Conservation (phyloP, 1,140 invertebrate genomes). For the Anoplophora glabripennis region DNA sequence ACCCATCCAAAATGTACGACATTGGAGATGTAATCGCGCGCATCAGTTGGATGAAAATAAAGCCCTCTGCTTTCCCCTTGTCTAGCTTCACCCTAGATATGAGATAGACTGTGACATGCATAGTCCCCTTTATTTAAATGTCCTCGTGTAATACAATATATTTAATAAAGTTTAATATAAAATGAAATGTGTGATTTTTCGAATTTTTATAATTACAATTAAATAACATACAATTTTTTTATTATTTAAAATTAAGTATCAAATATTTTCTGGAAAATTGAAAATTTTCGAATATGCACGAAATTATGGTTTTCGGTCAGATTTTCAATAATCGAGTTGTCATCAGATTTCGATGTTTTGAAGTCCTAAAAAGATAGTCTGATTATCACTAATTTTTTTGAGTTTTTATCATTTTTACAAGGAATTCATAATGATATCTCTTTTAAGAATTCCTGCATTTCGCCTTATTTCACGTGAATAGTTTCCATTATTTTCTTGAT, state of each 20-base stretch:
- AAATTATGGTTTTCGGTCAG: conserved; percentile 7
- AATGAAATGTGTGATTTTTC: conserved; percentile 10
- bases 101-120: too few species aligned
- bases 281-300: conserved; percentile 1
- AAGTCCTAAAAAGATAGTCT: background rate
- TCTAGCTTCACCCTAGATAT: too few species aligned
- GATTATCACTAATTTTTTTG: background rate
- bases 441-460: conserved; percentile 17
- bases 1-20: too few species aligned
- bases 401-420: conserved; percentile 17
- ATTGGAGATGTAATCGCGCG: too few species aligned
- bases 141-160: too few species aligned
- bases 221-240: conserved; percentile 11
- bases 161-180: conserved; percentile 14
- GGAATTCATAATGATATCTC: conserved; percentile 14
- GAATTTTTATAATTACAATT: conserved; percentile 9
- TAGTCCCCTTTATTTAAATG: too few species aligned
- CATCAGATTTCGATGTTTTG: background rate
- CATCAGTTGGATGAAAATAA: too few species aligned
- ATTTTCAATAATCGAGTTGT: conserved; percentile 6
- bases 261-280: background rate
- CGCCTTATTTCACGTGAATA: conserved; percentile 15
- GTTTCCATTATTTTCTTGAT: conserved; percentile 19
- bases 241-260: too few species aligned
- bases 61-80: too few species aligned